A percentile compares a stretch with the other conserved stretches of the same genome.
Evolutionary conservation across 2,113 vertebrate genomes (phyloP).

Genomic region (Channa argus): DNA sequence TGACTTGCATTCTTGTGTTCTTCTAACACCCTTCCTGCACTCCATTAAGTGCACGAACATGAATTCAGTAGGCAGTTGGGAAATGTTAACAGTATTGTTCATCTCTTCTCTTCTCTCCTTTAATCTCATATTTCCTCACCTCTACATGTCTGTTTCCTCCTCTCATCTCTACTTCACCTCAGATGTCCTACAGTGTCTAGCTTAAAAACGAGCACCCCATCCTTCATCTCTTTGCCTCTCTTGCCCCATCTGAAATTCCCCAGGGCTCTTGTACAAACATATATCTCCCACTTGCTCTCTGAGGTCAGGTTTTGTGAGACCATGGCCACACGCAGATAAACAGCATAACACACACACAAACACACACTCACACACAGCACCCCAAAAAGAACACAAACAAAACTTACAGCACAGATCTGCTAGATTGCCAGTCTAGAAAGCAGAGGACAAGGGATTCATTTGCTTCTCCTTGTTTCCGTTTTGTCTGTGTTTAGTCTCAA

Average conservation of each 20-base stretch:
- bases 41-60: slow-evolving; percentile 48
- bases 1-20: slow-evolving; percentile 33
- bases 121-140: not conserved
- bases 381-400: slow-evolving; percentile 68
- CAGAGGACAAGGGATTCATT: slow-evolving; percentile 41
- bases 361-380: slow-evolving; percentile 27
- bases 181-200: slow-evolving; percentile 41
- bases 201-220: slow-evolving; percentile 36
- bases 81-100: slow-evolving; percentile 30
- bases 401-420: slow-evolving; percentile 35
- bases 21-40: slow-evolving; percentile 53
- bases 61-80: slow-evolving; percentile 49
- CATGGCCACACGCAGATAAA: slow-evolving; percentile 66
- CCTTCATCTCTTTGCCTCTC: slow-evolving; percentile 32
- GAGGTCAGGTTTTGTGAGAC: slow-evolving; percentile 39
- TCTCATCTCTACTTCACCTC: slow-evolving; percentile 30
- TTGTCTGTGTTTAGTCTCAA: slow-evolving; percentile 72
- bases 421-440: slow-evolving; percentile 58
- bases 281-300: slow-evolving; percentile 56
- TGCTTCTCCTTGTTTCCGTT: slow-evolving; percentile 52
- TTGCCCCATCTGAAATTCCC: slow-evolving; percentile 59
- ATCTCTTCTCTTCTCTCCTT: slow-evolving; percentile 16
- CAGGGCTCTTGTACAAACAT: slow-evolving; percentile 64
- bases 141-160: too few relatives aligned
- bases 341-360: slow-evolving; percentile 34